Evolutionary conservation across 2,888 invertebrate genomes (phyloP), one percentile per base, ranked within the genome.

Genomic region (Lasius fuliginosus): DNA sequence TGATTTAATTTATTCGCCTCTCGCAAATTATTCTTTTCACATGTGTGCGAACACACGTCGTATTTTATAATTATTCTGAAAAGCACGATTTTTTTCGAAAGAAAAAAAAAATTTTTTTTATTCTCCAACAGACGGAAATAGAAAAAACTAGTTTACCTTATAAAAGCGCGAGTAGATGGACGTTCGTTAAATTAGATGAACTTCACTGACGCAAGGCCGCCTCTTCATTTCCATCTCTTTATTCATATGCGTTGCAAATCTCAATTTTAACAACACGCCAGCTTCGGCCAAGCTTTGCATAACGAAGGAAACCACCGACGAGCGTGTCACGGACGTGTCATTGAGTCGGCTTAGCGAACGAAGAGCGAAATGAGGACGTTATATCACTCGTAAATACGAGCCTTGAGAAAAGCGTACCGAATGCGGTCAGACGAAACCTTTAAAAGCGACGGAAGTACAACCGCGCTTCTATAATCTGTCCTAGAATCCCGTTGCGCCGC

Each of bases 311-410:
- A 85, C 74, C 74, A 65, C 68, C 60, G 82, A 77, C 65, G 81
- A 83, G 67, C 69, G 67, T 79, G 86, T 86, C 86, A 82, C 62
- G 85, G 74, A 82, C 86, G 53, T 33, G 75, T 87, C 64, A 83
- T 49, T 83, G 73, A 67, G 53, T 42, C 67, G 60, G 85, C 65
- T 83, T 81, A 69, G 68, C 88, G 83, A 49, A 42, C 67, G 18
- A 67, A 30, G 65, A 53, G 49, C 69, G 18, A 74, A 86, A 86
- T 71, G 67, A 49, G 77, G 79, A 75, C 84, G 76, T 49, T 62
- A 46, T 69, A 67, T 60, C 62, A 71, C 71, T 56, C 33, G 42
- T 71, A 62, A 46, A 81, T 71, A 27, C 12, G 23, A 46, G 36
- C 60, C 60, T 71, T 71, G 58, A 60, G 60, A 12, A 71, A 71